Percentiles rank a stretch among this genome's conserved stretches.
phyloP scores from a whole-genome alignment of 2,113 vertebrate genomes.

The Gopherus evgoodei region DNA sequence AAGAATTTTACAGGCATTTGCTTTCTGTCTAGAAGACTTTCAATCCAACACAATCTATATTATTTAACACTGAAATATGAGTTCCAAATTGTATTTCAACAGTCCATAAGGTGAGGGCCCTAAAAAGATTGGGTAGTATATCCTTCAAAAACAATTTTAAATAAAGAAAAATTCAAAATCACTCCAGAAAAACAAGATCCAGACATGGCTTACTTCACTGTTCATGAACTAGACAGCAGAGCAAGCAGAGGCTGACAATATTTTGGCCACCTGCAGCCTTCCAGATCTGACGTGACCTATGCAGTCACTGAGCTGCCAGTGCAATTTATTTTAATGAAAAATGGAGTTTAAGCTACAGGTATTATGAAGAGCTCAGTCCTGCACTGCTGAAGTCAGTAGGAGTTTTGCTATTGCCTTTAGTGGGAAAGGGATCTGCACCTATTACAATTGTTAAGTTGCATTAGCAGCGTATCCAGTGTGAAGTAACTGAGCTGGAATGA shows the following conservation, averaged over 20 bases:
- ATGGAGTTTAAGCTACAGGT: neutral
- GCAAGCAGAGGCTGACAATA: neutral
- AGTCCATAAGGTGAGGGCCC: neutral
- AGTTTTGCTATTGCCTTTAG: neutral
- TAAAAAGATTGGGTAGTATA: neutral
- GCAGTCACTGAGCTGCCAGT: neutral
- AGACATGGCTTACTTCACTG: neutral
- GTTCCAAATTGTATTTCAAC: neutral
- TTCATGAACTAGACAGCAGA: neutral
- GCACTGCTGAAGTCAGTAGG: neutral
- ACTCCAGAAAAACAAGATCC: neutral
- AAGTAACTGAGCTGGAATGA: neutral
- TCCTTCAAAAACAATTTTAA: neutral
- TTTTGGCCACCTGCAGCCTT: neutral
- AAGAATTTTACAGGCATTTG: neutral
- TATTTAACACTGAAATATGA: neutral
- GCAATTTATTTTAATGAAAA: neutral
- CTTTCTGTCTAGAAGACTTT: neutral
- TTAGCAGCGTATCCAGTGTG: neutral
- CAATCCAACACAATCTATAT: fast-evolving
- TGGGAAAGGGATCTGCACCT: neutral
- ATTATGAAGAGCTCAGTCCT: neutral
- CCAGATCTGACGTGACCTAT: neutral
- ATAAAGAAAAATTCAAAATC: neutral
- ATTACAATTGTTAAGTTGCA: fast-evolving